phyloP scores from a whole-genome alignment of 2,113 vertebrate species.

The Oreocharis arfaki region DNA sequence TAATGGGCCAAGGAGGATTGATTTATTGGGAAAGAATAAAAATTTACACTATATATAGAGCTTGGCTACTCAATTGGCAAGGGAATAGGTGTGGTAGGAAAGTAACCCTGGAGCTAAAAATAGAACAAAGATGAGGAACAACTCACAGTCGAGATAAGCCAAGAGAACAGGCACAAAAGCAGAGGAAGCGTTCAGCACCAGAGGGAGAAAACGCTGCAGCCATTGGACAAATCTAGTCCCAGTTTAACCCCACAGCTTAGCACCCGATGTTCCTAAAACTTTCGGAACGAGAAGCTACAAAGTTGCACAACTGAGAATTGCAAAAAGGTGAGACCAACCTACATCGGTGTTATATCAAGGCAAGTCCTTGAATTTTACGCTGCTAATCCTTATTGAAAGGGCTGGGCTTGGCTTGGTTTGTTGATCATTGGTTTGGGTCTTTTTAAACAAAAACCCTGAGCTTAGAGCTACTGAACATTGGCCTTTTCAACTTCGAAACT shows the following conservation, averaged over 20 bases:
- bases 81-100: constrained; percentile 46
- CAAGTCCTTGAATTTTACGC: neutral
- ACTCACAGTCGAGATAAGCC: neutral
- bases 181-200: neutral
- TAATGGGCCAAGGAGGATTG: constrained; percentile 45
- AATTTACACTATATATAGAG: constrained; percentile 34
- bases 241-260: neutral
- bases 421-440: neutral
- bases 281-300: neutral
- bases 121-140: constrained; percentile 8
- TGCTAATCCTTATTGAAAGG: neutral
- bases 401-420: neutral
- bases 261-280: neutral
- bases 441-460: neutral
- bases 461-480: neutral
- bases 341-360: neutral
- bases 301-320: neutral
- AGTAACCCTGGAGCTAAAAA: neutral
- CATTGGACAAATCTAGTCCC: neutral
- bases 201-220: neutral
- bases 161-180: neutral
- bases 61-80: neutral
- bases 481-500: neutral
- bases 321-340: neutral
- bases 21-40: constrained; percentile 48